These are phyloP conservation scores for Drosophila fungiperda DNA, from an alignment of 2,888 invertebrate species.

Conservation along the genomic window DNA sequence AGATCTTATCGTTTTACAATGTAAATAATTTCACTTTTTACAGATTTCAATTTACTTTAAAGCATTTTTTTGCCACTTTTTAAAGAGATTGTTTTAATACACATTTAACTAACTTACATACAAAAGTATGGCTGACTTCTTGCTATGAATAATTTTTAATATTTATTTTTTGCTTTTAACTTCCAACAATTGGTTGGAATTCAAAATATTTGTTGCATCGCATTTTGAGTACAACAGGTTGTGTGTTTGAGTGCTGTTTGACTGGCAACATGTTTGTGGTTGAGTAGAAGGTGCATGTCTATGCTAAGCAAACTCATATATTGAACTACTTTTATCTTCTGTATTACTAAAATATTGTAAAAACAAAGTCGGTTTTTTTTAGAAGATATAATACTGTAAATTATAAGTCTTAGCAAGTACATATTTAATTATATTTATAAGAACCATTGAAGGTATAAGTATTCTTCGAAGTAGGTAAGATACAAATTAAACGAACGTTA, in stretches of 20 bases:
- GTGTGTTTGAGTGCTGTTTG: constrained; percentile 4
- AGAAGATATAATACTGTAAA: not conserved
- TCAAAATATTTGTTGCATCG: not conserved
- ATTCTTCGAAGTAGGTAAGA: not conserved
- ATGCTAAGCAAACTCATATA: not conserved
- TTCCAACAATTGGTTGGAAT: not conserved
- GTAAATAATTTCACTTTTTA: not conserved
- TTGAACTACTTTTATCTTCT: not conserved
- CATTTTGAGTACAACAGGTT: constrained; percentile 26
- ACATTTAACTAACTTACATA: not conserved
- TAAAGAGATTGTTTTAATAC: too few species aligned
- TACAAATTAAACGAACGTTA: constrained; percentile 10
- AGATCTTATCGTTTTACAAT: not conserved
- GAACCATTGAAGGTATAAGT: not conserved
- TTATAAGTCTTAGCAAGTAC: not conserved
- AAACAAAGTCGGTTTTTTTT: not conserved
- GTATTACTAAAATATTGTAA: not conserved
- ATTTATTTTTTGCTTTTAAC: not conserved
- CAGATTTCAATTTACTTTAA: not conserved
- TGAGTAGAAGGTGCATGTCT: constrained; percentile 10
- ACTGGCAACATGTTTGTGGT: constrained; percentile 3
- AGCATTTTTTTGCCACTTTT: rapidly evolving
- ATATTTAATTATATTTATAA: too few species aligned
- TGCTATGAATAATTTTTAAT: not conserved
- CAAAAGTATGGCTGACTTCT: not conserved